Percentiles rank a stretch among this genome's conserved stretches.
phyloP scores from a whole-genome alignment of 1,140 invertebrate genomes.

The Magallana gigas region DNA sequence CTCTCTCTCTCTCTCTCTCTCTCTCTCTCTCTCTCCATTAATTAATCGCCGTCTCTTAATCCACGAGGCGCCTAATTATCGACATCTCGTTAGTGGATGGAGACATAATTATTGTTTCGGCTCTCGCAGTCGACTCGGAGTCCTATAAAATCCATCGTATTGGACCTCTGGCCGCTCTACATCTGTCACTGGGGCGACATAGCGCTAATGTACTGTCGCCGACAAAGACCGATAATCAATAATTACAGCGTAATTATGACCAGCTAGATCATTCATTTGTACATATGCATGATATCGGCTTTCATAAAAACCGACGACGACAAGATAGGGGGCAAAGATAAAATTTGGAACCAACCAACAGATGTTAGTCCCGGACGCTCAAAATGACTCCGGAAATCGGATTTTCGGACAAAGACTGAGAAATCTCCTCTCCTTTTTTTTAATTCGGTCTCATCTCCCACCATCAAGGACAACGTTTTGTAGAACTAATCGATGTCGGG shows the following conservation, averaged over 20 bases:
- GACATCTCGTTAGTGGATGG: slow-evolving; percentile 11
- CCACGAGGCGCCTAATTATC: slow-evolving; percentile 1
- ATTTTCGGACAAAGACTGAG: background rate
- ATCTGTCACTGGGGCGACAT: background rate
- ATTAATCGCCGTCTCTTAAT: background rate
- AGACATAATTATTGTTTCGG: slow-evolving; percentile 13
- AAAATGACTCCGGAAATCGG: background rate
- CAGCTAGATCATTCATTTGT: slow-evolving; percentile 1
- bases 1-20: too few species aligned
- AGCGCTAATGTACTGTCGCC: slow-evolving; percentile 14
- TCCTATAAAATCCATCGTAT: slow-evolving; percentile 20
- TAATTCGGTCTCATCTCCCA: background rate
- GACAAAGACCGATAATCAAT: slow-evolving; percentile 25
- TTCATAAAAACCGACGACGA: slow-evolving; percentile 2
- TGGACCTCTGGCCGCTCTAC: background rate
- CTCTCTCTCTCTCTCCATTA: slow-evolving; percentile 4
- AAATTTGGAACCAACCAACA: slow-evolving; percentile 12
- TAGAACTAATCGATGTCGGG: slow-evolving; percentile 9
- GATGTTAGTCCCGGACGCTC: background rate
- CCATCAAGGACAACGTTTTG: background rate
- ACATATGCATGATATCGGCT: background rate
- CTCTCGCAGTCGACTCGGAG: background rate
- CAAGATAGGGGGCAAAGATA: slow-evolving; percentile 31
- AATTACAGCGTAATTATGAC: slow-evolving; percentile 26
- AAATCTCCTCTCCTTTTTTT: background rate